Evolutionary conservation across 2,113 vertebrate species (phyloP), one percentile per base, ranked within the genome.

Genomic region (Osmerus mordax): DNA sequence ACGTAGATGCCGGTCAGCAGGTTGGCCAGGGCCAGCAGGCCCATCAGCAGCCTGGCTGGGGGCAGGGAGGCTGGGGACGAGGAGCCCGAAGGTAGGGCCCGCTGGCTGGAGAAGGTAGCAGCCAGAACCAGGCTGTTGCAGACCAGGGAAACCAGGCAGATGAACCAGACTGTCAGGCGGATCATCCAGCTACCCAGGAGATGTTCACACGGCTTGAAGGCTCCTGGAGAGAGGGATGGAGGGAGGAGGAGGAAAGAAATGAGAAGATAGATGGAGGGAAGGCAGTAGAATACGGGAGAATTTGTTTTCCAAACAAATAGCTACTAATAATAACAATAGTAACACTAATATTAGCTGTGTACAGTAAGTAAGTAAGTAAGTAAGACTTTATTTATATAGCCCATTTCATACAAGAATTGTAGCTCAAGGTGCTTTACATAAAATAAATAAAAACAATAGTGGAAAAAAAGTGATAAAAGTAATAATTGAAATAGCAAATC

Each of bases 101-200:
- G 72, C 59, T 81, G 92, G 52, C 90, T 89, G 14, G 89, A 90
- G 88, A 98, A 97, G 69, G 94, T 93, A 47, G 93, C 93, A 62
- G 94, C 88, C 67, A 96, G 91, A 73, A 99, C 96, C 80, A 98
- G 88, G 70, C 94, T 85, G 87, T 99, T 99, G 88, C 96, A 98
- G 78, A 95, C 86, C 81, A 99, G 81, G 0, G 96, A 94, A 69
- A 96, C 93, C 89, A 98, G 88, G 88, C 97, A 98, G 91, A 99
- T 98, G 89, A 99, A 99, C 97, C 97, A 99, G 69, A 99, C 96
- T 0, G 96, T 98, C 76, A 98, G 92, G 61, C 97, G 95, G 68
- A 99, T 98, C 97, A 99, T 99, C 97, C 97, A 99, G 89, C 95
- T 99, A 69, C 97, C 96, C 81, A 99, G 87, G 70, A 99, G 91